These are phyloP conservation scores for Bombyx mori DNA, from an alignment of 1,140 invertebrate species.

Conservation along the genomic window ASM3026992v2 NC_085128.1:12548501-12549000, in stretches of 20 bases:
- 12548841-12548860: constrained; percentile 31
- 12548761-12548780: constrained; percentile 23
- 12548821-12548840: constrained; percentile 29
- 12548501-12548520: constrained; percentile 31
- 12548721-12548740: too few relatives aligned
- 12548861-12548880: constrained; percentile 20
- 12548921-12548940: constrained; percentile 9
- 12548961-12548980: not conserved
- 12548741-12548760: too few relatives aligned
- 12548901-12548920: constrained; percentile 3
- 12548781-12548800: constrained; percentile 20
- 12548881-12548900: constrained; percentile 3
- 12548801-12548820: constrained; percentile 33
- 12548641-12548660: constrained; percentile 36
- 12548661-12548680: not conserved
- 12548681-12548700: too few relatives aligned
- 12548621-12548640: constrained; percentile 23
- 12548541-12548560: constrained; percentile 31
- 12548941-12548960: not conserved
- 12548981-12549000: constrained; percentile 5
- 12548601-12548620: constrained; percentile 27
- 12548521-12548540: constrained; percentile 22
- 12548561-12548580: constrained; percentile 23
- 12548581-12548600: constrained; percentile 23
- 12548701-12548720: too few relatives aligned